These are phyloP conservation scores for Caenorhabditis wallacei DNA, from an alignment of 2,888 invertebrate genomes.

Conservation along the genomic window DNA sequence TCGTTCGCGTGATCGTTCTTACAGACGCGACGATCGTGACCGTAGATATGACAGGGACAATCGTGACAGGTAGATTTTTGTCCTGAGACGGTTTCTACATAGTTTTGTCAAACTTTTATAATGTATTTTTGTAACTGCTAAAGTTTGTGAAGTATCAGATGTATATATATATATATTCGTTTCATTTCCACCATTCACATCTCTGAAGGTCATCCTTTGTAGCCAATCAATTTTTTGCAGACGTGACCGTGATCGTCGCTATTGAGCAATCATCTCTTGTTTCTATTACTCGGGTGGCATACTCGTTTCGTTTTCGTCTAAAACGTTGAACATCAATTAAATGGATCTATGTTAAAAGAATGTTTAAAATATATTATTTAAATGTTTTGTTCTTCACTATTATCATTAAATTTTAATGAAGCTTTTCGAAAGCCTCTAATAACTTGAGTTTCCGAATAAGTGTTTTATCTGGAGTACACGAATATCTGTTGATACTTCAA, in stretches of 20 bases:
- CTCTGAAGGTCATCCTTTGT: conserved; percentile 30
- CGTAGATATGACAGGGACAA: conserved; percentile 49
- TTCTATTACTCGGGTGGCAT: conserved; percentile 17
- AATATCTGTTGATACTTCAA: conserved; percentile 47
- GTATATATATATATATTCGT: too few species aligned
- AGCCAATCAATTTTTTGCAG: conserved; percentile 51
- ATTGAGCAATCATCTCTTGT: conserved; percentile 16
- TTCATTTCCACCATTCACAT: background rate
- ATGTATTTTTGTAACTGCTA: too few species aligned
- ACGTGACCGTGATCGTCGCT: conserved; percentile 55
- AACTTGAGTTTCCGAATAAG: background rate
- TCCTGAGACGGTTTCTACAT: too few species aligned
- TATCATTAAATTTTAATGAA: background rate
- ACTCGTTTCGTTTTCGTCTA: conserved; percentile 21
- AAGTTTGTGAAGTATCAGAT: too few species aligned
- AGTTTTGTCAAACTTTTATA: too few species aligned
- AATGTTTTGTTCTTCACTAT: background rate
- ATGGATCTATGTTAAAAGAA: background rate
- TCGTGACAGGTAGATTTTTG: conserved; percentile 41
- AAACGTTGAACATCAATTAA: background rate
- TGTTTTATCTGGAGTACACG: conserved; percentile 38
- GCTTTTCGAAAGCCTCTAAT: background rate
- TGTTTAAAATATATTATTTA: background rate
- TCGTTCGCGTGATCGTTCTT: conserved; percentile 50
- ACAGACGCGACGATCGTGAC: conserved; percentile 49